Base-by-base conservation (phyloP, 1,140 invertebrate species). In the Tyrophagus putrescentiae region DNA sequence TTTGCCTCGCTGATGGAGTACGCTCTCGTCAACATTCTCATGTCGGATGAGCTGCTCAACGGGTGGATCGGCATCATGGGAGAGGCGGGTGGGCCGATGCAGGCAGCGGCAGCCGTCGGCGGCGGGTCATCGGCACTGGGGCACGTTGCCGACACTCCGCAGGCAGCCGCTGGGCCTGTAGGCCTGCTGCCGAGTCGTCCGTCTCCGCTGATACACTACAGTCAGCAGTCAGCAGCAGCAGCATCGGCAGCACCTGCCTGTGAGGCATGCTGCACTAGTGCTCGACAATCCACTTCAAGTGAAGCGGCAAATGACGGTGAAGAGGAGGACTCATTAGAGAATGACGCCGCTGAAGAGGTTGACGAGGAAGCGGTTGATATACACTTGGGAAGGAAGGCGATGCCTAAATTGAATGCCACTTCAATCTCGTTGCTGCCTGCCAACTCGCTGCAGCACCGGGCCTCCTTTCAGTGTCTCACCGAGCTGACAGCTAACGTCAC, bases 1-100 rank as follows among this genome's bases (percentile, higher is more conserved):
- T 92, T 92, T 70, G 84, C 90, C 81, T 87, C 88, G 3, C 71
- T 92, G 33, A 91, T 92, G 88, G 88, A 92, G 70, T 92, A 91
- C 70, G 90, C 87, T 67, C 71, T 92, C 62, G 86, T 92, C 1
- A 91, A 91, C 67, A 88, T 91, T 71, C 45, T 67, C 13, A 45
- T 67, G 45, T 60, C 48, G 6, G 62, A 62, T 23, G 62, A 63
- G 33, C 13, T 28, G 3, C 16, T 39, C 1, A 39, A 57, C 44
- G 33, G 36, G 13, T 57, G 36, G 9, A 13, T 39, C n/a, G 36
- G 36, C 18, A 50, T 9, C n/a, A 27, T 57, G 13, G 31, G 25
- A 21, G 18, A 23, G 41, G 18, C 41, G 25, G 18, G 1, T 42
- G 41, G 25, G 25, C 41, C 41, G 6, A 42, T 1, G 3, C 16